phyloP scores from a whole-genome alignment of 2,888 invertebrate species.

The Synergus japonicus region DNA sequence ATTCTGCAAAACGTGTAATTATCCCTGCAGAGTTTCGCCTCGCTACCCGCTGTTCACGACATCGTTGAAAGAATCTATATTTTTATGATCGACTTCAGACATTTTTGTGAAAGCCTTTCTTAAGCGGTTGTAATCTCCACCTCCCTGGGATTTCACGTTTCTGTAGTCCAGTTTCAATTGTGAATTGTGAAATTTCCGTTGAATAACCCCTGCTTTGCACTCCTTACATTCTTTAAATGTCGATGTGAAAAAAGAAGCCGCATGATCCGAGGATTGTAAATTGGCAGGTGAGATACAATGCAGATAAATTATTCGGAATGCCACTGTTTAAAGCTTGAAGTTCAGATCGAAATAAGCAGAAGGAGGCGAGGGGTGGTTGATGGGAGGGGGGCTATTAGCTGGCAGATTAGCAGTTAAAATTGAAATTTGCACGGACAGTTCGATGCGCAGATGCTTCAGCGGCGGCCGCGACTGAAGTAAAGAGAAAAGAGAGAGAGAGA shows the following conservation, averaged over 20 bases:
- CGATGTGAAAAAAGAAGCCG: no score
- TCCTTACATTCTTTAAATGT: neutral
- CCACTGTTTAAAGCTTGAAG: slow-evolving; percentile 13
- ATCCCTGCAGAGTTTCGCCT: slow-evolving; percentile 59
- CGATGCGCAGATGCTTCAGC: slow-evolving; percentile 77
- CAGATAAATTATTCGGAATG: slow-evolving; percentile 22
- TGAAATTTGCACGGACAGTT: slow-evolving; percentile 77
- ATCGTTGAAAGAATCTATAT: slow-evolving; percentile 48
- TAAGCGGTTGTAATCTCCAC: slow-evolving; percentile 28
- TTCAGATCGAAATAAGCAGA: slow-evolving; percentile 22
- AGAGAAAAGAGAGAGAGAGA: slow-evolving; percentile 61
- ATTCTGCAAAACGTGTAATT: slow-evolving; percentile 60
- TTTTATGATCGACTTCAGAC: slow-evolving; percentile 43
- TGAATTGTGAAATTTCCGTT: slow-evolving; percentile 1
- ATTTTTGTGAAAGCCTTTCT: slow-evolving; percentile 42
- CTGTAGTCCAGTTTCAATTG: neutral
- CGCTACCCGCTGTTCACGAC: slow-evolving; percentile 46
- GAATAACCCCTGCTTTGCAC: neutral
- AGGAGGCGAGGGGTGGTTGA: slow-evolving; percentile 44
- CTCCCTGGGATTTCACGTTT: slow-evolving; percentile 22
- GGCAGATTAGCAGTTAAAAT: slow-evolving; percentile 77
- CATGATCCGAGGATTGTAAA: neutral
- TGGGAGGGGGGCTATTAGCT: slow-evolving; percentile 72
- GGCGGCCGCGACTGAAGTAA: slow-evolving; percentile 78
- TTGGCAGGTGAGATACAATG: neutral